phyloP scores from a whole-genome alignment of 1,140 invertebrate genomes.

The Reticulitermes speratus region DNA sequence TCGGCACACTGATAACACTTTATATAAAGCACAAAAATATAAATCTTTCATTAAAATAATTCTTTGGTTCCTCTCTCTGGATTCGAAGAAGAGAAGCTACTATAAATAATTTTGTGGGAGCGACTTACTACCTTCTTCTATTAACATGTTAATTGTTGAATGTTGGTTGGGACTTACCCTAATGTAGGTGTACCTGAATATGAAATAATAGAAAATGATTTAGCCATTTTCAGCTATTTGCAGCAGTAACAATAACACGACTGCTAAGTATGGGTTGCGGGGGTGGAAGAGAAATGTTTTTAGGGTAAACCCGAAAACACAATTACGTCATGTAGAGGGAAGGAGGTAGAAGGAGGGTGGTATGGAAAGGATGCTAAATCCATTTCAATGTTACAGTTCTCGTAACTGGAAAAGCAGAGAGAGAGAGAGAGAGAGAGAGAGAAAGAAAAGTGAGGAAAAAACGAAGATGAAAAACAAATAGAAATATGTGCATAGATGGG shows the following conservation, averaged over 20 bases:
- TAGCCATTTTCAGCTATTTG: constrained; percentile 18
- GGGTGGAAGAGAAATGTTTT: neutral
- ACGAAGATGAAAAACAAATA: constrained; percentile 17
- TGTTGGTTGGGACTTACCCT: neutral
- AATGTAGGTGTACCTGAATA: neutral
- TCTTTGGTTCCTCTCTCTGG: no score
- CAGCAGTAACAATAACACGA: constrained; percentile 6
- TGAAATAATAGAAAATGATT: constrained; percentile 15
- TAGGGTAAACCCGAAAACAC: constrained; percentile 6
- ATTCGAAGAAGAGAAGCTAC: no score
- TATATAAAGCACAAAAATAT: no score
- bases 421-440: neutral
- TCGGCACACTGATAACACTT: no score
- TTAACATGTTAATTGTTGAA: neutral
- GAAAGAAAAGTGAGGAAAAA: neutral
- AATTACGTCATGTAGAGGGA: neutral
- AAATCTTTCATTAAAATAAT: no score
- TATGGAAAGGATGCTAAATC: constrained; percentile 3
- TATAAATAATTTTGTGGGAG: neutral
- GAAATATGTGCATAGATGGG: neutral
- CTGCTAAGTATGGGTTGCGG: neutral
- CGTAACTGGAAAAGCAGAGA: neutral
- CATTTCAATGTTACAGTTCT: neutral
- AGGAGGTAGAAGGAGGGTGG: neutral
- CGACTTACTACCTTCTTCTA: neutral